Base-by-base conservation (phyloP, 2,113 vertebrate genomes). In the Ptilorrhoa leucosticta region DNA sequence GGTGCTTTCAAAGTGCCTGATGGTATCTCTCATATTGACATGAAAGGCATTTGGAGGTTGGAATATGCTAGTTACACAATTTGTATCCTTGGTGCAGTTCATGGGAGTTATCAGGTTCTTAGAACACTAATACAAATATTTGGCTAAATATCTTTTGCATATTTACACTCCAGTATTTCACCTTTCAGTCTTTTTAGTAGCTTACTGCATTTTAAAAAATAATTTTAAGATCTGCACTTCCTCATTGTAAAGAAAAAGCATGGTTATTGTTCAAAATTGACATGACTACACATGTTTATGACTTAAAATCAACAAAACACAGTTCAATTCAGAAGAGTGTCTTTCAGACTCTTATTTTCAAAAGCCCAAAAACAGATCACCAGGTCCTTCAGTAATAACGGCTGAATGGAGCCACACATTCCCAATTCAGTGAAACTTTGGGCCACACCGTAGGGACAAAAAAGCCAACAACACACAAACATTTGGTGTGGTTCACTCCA, bases 31-130 rank as follows among this genome's bases (percentile, higher is more conserved):
- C 94, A 93, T 79, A 80, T 86, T 97, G 97, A 98, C 97, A 97
- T 96, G 97, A 98, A 98, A 98, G 98, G 92, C 97, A 87, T 98
- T 98, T 98, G 97, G 97, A 98, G 97, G 97, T 98, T 97, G 96
- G 92, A 95, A 96, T 95, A 95, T 83, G 65, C 69, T 84, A 79
- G 88, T 90, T 84, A 76, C 45, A 82, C 35, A 90, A 76, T 77
- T 75, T 70, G 83, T 84, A 83, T 79, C 79, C 69, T 42, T 53
- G 28, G 35, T 39, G 73, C 48, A 20, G 57, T 48, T 75, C 63
- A 78, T 17, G 30, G 20, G 21, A 40, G 60, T 35, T 56, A 15
- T 61, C 84, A 89, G 54, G 16, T 68, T 80, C 45, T 83, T 26
- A 47, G 56, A 91, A 91, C 40, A 42, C 11, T 40, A 50, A 75